Conservation (phyloP, 2,113 vertebrate species). For the Odontophorus gujanensis region DNA sequence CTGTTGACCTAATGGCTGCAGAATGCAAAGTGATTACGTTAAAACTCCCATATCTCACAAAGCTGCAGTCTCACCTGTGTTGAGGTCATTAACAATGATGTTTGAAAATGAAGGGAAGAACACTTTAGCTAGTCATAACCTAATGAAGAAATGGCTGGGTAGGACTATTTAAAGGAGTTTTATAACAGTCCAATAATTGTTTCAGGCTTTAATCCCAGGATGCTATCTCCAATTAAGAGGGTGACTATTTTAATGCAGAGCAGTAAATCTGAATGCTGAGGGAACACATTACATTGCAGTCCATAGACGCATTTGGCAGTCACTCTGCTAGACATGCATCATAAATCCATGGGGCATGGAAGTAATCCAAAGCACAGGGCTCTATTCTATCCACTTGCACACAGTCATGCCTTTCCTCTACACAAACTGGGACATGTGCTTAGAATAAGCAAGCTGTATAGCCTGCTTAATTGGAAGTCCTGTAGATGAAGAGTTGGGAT, state of each 20-base stretch:
- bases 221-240: constrained; percentile 5
- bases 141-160: constrained; percentile 37
- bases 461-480: neutral
- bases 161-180: constrained; percentile 23
- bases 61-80: constrained; percentile 63
- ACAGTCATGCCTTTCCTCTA: neutral
- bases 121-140: constrained; percentile 53
- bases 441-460: neutral
- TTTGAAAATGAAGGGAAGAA: constrained; percentile 9
- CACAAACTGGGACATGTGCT: neutral
- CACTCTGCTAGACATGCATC: neutral
- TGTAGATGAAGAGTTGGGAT: constrained; percentile 10
- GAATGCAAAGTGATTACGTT: constrained; percentile 70
- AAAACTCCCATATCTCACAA: constrained; percentile 46
- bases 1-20: constrained; percentile 75
- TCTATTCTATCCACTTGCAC: neutral
- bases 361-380: neutral
- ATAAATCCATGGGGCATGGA: constrained; percentile 18
- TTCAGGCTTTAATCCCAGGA: constrained; percentile 22
- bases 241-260: neutral
- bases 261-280: constrained; percentile 1
- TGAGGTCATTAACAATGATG: constrained; percentile 29
- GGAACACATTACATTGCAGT: neutral
- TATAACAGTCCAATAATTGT: constrained; percentile 29
- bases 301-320: constrained; percentile 1